A percentile compares a stretch with the other conserved stretches of the same genome.
These are phyloP conservation scores for Thomomys bottae DNA, from an alignment of 2,113 vertebrate species.

Conservation along the genomic window DNA sequence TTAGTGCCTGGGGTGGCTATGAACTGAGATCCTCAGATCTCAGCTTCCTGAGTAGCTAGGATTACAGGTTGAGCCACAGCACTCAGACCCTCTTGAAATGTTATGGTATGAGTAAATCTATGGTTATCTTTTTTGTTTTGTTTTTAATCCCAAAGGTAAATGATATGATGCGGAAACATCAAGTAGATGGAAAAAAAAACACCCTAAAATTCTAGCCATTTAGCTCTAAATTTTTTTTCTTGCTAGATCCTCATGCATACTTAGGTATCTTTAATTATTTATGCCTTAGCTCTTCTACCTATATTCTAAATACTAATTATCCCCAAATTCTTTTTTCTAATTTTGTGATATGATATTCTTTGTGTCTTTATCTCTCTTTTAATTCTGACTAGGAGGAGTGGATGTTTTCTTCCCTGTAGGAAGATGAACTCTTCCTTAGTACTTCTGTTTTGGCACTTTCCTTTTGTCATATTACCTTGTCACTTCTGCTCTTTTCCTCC, in stretches of 20 bases:
- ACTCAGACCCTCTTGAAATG: constrained; percentile 18
- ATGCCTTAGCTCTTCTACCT: neutral
- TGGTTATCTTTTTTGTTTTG: neutral
- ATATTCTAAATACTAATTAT: constrained; percentile 4
- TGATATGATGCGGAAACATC: constrained; percentile 26
- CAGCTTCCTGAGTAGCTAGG: no score
- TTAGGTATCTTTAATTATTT: neutral
- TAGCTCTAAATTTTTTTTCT: constrained; percentile 9
- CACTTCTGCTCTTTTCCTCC: neutral
- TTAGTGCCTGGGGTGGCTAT: no score
- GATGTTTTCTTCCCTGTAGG: neutral
- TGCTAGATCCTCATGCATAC: neutral
- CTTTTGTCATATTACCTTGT: neutral
- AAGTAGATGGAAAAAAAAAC: neutral
- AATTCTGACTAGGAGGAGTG: neutral
- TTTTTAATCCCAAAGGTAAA: constrained; percentile 50
- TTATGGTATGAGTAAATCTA: constrained; percentile 17
- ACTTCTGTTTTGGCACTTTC: neutral
- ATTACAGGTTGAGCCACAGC: no score
- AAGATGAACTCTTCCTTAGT: neutral
- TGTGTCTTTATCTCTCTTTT: neutral
- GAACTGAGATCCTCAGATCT: no score
- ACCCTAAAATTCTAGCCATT: neutral
- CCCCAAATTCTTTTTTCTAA: neutral
- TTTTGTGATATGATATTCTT: neutral